Conservation (phyloP, 2,888 invertebrate species). For the Phasia obesa region DNA sequence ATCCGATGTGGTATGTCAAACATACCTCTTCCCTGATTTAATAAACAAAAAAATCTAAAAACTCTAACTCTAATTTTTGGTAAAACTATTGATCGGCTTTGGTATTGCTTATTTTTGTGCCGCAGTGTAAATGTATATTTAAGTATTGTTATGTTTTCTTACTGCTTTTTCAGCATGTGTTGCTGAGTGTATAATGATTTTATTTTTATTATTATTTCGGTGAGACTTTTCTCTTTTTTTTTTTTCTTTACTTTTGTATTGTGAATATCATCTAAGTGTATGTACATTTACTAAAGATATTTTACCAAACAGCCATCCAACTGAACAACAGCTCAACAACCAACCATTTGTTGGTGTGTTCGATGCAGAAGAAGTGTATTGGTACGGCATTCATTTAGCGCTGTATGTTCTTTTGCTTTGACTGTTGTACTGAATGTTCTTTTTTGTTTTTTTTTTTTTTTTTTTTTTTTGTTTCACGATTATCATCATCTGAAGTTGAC, state of each 20-base stretch:
- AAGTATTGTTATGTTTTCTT: conserved; percentile 43
- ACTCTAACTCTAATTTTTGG: no score
- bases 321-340: conserved; percentile 33
- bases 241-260: conserved; percentile 18
- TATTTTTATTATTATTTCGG: conserved; percentile 67
- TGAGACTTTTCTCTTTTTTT: conserved; percentile 64
- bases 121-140: conserved; percentile 22
- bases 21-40: no score
- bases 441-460: not conserved
- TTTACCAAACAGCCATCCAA: conserved; percentile 52
- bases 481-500: conserved; percentile 64
- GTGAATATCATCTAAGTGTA: conserved; percentile 57
- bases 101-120: conserved; percentile 22
- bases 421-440: conserved; percentile 18
- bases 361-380: conserved; percentile 35
- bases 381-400: conserved; percentile 38
- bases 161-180: conserved; percentile 52
- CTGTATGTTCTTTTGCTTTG: conserved; percentile 60
- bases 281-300: conserved; percentile 42
- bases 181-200: conserved; percentile 65
- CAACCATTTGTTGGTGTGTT: conserved; percentile 32
- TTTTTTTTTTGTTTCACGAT: conserved; percentile 30
- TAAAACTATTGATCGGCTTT: not conserved
- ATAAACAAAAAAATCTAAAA: no score
- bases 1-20: no score